A percentile compares a stretch with the other conserved stretches of the same genome.
Evolutionary conservation across 37 sponge, comb jelly and placozoan genomes (phyloP).

Genomic region (Amphimedon queenslandica): DNA sequence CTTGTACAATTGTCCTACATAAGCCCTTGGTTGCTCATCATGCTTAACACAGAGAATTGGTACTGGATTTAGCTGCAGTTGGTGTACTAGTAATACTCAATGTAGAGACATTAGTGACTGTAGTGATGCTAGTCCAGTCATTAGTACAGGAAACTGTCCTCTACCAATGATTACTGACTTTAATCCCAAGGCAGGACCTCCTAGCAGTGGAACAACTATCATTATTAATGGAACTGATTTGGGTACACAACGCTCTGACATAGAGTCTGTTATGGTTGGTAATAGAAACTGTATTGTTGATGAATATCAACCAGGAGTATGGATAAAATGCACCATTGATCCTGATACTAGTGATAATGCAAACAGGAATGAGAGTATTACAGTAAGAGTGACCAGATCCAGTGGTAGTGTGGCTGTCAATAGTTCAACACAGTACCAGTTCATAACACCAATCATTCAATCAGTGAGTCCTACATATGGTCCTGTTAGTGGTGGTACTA

Average conservation of each 20-base stretch:
- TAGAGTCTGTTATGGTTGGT: conserved; percentile 16
- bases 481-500: conserved; percentile 70
- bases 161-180: conserved; percentile 34
- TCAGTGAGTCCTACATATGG: conserved; percentile 61
- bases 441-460: conserved; percentile 17
- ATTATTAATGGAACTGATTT: conserved; percentile 69
- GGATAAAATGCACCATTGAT: conserved; percentile 33
- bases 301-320: conserved; percentile 25
- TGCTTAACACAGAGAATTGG: conserved; percentile 29
- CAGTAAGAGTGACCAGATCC: background rate
- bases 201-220: conserved; percentile 58
- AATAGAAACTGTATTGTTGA: conserved; percentile 14
- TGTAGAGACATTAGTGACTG: background rate
- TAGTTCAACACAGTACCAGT: conserved; percentile 1
- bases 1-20: conserved; percentile 35
- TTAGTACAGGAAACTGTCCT: conserved; percentile 25
- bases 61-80: conserved; percentile 49
- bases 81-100: conserved; percentile 27
- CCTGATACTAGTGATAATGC: background rate
- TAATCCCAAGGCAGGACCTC: conserved; percentile 50
- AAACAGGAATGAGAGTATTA: background rate
- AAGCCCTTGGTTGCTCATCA: conserved; percentile 31
- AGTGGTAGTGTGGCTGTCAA: background rate
- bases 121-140: background rate
- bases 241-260: conserved; percentile 35